phyloP scores from a whole-genome alignment of 1,140 invertebrate species.

The Lordiphosa stackelbergi region DNA sequence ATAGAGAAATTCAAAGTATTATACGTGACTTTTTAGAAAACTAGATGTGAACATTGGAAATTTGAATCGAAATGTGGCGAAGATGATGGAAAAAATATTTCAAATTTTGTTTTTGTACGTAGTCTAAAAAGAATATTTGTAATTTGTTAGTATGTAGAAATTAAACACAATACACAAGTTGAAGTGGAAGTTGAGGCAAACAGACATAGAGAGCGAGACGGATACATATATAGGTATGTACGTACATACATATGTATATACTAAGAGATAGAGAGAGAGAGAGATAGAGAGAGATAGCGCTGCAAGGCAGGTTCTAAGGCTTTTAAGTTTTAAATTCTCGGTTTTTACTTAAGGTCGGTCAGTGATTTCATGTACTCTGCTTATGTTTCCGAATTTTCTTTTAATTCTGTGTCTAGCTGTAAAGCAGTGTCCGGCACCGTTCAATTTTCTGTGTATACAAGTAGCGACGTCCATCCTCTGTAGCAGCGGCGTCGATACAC shows the following conservation, averaged over 20 bases:
- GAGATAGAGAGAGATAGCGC: slow-evolving; percentile 37
- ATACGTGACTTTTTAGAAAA: slow-evolving; percentile 18
- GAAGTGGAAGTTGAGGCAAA: slow-evolving; percentile 55
- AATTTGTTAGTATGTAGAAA: slow-evolving; percentile 16
- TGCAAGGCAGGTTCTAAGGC: slow-evolving; percentile 32
- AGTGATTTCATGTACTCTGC: not conserved
- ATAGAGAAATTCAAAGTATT: slow-evolving; percentile 20
- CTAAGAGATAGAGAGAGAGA: slow-evolving; percentile 25
- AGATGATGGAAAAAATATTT: slow-evolving; percentile 44
- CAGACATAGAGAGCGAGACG: slow-evolving; percentile 39
- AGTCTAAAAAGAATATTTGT: slow-evolving; percentile 28
- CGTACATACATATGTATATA: slow-evolving; percentile 26
- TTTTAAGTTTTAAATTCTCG: slow-evolving; percentile 11
- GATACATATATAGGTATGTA: slow-evolving; percentile 26
- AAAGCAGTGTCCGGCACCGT: too few species aligned
- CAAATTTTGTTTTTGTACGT: slow-evolving; percentile 44
- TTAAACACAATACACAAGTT: slow-evolving; percentile 59
- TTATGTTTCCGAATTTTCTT: too few species aligned
- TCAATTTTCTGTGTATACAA: too few species aligned
- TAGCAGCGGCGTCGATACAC: too few species aligned
- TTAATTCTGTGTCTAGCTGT: too few species aligned
- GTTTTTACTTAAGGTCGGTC: slow-evolving; percentile 12
- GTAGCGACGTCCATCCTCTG: too few species aligned
- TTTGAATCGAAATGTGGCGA: slow-evolving; percentile 46
- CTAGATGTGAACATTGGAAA: slow-evolving; percentile 18